These are phyloP conservation scores for Riptortus pedestris DNA, from an alignment of 1,140 invertebrate species.

Conservation along the genomic window DNA sequence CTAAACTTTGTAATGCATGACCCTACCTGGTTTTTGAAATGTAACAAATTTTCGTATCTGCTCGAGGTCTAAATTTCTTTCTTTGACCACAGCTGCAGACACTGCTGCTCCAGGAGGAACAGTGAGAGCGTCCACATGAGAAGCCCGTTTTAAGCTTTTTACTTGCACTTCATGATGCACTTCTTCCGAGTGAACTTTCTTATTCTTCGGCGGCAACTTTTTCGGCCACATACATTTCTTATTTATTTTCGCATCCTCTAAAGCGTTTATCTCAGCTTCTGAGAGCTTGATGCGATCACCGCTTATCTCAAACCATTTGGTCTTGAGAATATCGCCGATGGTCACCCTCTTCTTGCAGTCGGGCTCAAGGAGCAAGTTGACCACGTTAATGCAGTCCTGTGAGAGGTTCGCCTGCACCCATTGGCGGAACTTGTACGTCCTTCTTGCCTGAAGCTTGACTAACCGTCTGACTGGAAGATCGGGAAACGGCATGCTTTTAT, in stretches of 20 bases:
- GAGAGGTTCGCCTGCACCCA: constrained; percentile 6
- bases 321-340: constrained; percentile 10
- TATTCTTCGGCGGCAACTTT: not conserved
- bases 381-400: not conserved
- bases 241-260: constrained; percentile 4
- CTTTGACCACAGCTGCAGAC: too few species aligned
- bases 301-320: constrained; percentile 8
- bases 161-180: too few species aligned
- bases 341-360: constrained; percentile 1
- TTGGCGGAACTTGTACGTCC: constrained; percentile 18
- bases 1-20: too few species aligned
- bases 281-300: not conserved
- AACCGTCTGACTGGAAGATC: constrained; percentile 35
- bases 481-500: constrained; percentile 71
- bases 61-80: too few species aligned
- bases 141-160: too few species aligned
- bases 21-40: too few species aligned
- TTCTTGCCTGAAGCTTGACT: constrained; percentile 39
- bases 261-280: not conserved
- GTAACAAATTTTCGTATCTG: too few species aligned
- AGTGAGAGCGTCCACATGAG: too few species aligned
- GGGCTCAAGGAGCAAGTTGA: constrained; percentile 9
- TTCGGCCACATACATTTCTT: not conserved
- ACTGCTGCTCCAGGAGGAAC: too few species aligned
- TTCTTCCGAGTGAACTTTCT: too few species aligned